phyloP scores from a whole-genome alignment of 92 coral and sea anemone species.

The Blastomussa wellsi region DNA sequence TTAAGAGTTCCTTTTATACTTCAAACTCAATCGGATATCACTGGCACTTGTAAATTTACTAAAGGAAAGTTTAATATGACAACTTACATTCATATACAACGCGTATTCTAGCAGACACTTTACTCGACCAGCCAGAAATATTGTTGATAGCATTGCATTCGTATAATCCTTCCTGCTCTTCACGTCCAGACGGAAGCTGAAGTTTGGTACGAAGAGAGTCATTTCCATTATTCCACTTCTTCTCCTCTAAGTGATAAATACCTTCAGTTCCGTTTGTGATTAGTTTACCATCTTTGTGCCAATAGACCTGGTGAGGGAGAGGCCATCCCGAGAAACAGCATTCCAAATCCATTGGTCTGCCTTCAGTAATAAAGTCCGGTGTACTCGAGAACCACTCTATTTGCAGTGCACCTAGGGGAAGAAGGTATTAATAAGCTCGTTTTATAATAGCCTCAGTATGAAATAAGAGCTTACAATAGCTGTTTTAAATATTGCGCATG shows the following conservation, averaged over 20 bases:
- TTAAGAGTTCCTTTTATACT: too few relatives aligned
- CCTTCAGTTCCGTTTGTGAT: constrained; percentile 5
- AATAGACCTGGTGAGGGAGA: background rate
- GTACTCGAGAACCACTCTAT: background rate
- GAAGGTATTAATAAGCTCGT: too few relatives aligned
- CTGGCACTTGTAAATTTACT: background rate
- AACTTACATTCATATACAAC: background rate
- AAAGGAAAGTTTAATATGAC: background rate
- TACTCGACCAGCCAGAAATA: background rate
- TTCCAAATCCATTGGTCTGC: background rate
- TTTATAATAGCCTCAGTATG: too few relatives aligned
- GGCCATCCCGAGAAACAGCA: constrained; percentile 1
- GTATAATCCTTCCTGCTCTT: background rate
- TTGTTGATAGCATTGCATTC: background rate
- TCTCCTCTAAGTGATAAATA: background rate
- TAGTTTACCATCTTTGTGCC: background rate
- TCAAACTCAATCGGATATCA: background rate
- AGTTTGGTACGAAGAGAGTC: background rate
- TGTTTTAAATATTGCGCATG: too few relatives aligned
- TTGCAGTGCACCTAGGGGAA: background rate
- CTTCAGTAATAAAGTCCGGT: background rate
- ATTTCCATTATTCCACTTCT: background rate
- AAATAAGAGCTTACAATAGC: too few relatives aligned
- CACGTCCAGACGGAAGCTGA: background rate
- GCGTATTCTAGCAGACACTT: background rate